Evolutionary conservation across 2,888 invertebrate genomes (phyloP).

Genomic region (Xestia sexstrigata): DNA sequence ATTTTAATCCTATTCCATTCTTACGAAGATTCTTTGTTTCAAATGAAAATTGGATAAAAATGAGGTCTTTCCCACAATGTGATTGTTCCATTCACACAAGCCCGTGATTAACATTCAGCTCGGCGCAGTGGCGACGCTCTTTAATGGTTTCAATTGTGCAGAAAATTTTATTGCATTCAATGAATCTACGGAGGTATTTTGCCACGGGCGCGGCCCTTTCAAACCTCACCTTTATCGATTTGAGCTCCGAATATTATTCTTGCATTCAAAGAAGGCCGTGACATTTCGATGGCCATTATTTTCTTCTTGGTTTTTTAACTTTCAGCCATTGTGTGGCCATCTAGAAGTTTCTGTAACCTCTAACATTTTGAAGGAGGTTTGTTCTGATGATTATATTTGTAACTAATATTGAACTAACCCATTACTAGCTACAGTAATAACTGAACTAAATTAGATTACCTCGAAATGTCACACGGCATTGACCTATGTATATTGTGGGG

Average conservation of each 20-base stretch:
- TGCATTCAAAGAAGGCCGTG: constrained; percentile 67
- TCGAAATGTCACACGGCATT: neutral
- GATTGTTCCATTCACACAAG: constrained; percentile 88
- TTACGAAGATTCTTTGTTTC: constrained; percentile 73
- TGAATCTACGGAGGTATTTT: constrained; percentile 81
- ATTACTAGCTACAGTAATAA: neutral
- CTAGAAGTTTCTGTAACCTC: constrained; percentile 6
- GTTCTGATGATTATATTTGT: constrained; percentile 8
- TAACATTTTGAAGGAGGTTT: constrained; percentile 31
- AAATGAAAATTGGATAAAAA: constrained; percentile 78
- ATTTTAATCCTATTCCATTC: constrained; percentile 63
- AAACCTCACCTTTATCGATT: constrained; percentile 81
- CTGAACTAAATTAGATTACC: constrained; percentile 2
- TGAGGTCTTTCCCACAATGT: constrained; percentile 81
- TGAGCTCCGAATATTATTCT: constrained; percentile 65
- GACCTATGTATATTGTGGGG: neutral
- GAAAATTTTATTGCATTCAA: constrained; percentile 90
- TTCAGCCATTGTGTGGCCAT: constrained; percentile 16
- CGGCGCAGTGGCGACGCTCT: constrained; percentile 81
- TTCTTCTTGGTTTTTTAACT: constrained; percentile 49
- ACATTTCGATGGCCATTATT: constrained; percentile 61
- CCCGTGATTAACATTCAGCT: constrained; percentile 87
- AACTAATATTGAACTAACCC: neutral
- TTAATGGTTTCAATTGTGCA: constrained; percentile 89
- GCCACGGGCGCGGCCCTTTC: constrained; percentile 76